Base-by-base conservation (phyloP, 2,888 invertebrate species). In the Agelastica alni region DNA sequence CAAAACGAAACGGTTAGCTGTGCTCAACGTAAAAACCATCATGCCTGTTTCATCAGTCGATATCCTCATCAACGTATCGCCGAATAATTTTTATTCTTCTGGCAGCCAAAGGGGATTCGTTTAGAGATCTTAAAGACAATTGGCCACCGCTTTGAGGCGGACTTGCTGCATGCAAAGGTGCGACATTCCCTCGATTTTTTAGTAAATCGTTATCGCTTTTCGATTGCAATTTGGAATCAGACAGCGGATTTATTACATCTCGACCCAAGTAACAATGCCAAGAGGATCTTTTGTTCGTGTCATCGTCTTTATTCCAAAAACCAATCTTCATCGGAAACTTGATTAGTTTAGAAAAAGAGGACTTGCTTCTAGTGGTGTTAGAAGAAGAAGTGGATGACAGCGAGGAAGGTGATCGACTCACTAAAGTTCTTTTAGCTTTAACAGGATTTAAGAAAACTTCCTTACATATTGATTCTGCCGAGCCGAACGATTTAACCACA, bases 301-400 rank as follows among this genome's bases (percentile, higher is more conserved):
- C 32, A 76, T 80, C 80, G 57, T 65, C 71, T 73, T 79, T 81
- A 62, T 79, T 74, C 82, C 83, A 83, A 72, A 83, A 82, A 30
- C 77, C 80, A 54, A 84, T 73, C 74, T 81, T 83, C 60, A 79
- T 78, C 4, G 83, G 82, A 45, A 84, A 69, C 56, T 81, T 80
- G 53, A 83, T 76, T 53, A 83, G 62, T 57, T 72, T 72, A 32
- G 67, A 55, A 20, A 59, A 22, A 10, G 56, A 49, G 22, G 47
- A 55, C 26, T 60, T 60, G 31, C 44, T 58, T 58, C 36, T 60
- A 31, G 55, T 39, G n/a, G 51, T 48, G 31, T 41, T 51, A 46
- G 34, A 54, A 53, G 59, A 53, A 53, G 59, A 53, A 46, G 51
- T 47, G 42, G 51, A 71, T 57, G 42, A 70, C 18, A 42, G 65